These are phyloP conservation scores for Tapirus terrestris DNA, from an alignment of 2,113 vertebrate species.

Conservation along the genomic window DNA sequence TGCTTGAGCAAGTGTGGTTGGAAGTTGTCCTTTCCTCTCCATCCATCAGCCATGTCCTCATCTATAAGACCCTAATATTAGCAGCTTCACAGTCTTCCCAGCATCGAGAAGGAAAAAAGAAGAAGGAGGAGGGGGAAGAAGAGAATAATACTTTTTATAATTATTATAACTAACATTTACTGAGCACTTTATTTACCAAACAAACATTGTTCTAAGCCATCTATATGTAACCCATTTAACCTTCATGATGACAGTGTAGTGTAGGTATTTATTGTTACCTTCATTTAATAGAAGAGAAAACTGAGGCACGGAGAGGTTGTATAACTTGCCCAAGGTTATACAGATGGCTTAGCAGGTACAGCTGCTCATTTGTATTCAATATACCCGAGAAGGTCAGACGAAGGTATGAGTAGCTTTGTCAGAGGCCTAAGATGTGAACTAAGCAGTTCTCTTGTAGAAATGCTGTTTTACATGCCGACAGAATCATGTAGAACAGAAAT, in stretches of 20 bases:
- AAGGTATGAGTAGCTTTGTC: background rate
- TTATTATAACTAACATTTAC: background rate
- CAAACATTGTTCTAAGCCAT: background rate
- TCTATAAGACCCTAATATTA: background rate
- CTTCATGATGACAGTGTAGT: background rate
- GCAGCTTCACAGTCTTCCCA: background rate
- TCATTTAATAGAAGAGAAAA: background rate
- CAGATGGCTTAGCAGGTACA: background rate
- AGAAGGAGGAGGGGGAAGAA: background rate
- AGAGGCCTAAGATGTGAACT: background rate
- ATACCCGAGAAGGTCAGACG: background rate
- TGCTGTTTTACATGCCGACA: constrained; percentile 30
- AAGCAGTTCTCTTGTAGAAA: background rate
- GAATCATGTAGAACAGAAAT: constrained; percentile 32
- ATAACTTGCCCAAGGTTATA: background rate
- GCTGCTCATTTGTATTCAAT: background rate
- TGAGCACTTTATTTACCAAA: background rate
- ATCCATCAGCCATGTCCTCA: background rate
- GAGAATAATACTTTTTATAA: background rate
- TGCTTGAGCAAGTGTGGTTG: too few relatives aligned
- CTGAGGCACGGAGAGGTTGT: background rate
- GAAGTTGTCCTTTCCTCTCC: background rate
- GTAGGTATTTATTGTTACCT: background rate
- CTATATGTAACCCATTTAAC: background rate
- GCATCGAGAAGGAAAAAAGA: background rate